These are phyloP conservation scores for Planiliza haematocheilus DNA, from an alignment of 2,113 vertebrate genomes.

Conservation along the genomic window DNA sequence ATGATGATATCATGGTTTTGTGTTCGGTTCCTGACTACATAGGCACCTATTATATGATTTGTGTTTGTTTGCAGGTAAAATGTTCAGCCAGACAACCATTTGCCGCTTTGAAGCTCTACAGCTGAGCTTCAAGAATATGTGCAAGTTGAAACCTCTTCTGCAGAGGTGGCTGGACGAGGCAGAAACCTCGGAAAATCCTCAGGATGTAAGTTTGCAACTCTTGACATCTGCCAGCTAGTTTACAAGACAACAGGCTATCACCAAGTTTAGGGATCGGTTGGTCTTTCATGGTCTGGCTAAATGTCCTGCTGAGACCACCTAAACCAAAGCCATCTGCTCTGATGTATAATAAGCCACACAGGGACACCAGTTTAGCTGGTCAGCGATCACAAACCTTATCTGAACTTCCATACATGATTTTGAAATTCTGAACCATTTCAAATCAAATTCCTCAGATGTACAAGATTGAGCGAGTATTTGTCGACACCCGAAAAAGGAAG, in stretches of 20 bases:
- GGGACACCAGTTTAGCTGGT: conserved; percentile 4
- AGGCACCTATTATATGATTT: background rate
- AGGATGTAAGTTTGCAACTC: conserved; percentile 76
- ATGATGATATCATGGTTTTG: too few relatives aligned
- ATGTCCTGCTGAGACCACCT: conserved; percentile 39
- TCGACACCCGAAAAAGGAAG: conserved; percentile 88
- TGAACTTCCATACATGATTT: background rate
- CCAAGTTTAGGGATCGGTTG: background rate
- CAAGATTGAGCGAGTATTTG: conserved; percentile 88
- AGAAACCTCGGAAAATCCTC: conserved; percentile 83
- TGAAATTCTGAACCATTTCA: too few relatives aligned
- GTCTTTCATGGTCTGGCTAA: conserved; percentile 12
- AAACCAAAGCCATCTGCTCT: background rate
- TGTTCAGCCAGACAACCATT: conserved; percentile 90
- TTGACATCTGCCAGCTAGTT: conserved; percentile 55
- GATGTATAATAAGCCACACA: conserved; percentile 17
- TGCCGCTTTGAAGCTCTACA: conserved; percentile 88
- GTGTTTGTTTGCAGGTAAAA: conserved; percentile 78
- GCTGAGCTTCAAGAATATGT: conserved; percentile 89
- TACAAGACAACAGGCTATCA: conserved; percentile 54
- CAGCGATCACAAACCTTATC: background rate
- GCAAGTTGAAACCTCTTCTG: conserved; percentile 87
- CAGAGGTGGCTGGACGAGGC: conserved; percentile 86
- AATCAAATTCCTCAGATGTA: conserved; percentile 88
- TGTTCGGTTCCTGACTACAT: too few relatives aligned